Evolutionary conservation across 1,140 invertebrate species (phyloP).

Genomic region (Lycorma delicatula): DNA sequence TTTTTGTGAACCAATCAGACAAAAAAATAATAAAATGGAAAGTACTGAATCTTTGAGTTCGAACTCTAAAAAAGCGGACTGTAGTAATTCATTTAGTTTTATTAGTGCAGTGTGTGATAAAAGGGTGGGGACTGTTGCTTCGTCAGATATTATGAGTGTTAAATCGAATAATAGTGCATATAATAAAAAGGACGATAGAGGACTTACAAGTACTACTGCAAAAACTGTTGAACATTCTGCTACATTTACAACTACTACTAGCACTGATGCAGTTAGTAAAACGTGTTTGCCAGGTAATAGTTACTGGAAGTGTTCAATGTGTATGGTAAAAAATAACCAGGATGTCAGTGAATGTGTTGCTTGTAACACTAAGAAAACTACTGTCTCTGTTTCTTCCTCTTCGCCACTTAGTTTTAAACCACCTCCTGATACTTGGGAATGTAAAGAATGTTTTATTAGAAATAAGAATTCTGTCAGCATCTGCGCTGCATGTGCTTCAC

Average conservation of each 20-base stretch:
- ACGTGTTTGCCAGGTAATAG: slow-evolving; percentile 17
- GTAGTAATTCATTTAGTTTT: no score
- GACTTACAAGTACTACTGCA: no score
- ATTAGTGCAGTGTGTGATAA: no score
- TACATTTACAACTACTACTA: not conserved
- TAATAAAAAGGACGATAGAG: no score
- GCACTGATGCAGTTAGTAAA: not conserved
- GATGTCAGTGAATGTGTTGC: slow-evolving; percentile 46
- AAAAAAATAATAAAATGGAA: no score
- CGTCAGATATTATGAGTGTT: no score
- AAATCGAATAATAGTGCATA: no score
- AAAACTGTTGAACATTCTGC: not conserved
- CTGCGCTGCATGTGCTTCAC: slow-evolving; percentile 40
- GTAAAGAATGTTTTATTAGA: slow-evolving; percentile 39
- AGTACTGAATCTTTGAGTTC: no score
- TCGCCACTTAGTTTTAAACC: slow-evolving; percentile 19
- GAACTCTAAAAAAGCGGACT: no score
- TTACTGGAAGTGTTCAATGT: slow-evolving; percentile 51
- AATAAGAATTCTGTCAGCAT: slow-evolving; percentile 32
- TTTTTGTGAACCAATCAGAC: no score
- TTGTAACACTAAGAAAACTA: slow-evolving; percentile 43
- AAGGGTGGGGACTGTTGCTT: no score
- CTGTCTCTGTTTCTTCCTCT: slow-evolving; percentile 9
- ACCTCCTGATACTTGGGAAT: slow-evolving; percentile 42
- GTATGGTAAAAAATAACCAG: slow-evolving; percentile 49